A percentile compares a stretch with the other conserved stretches of the same genome.
These are phyloP conservation scores for Chesias legatella DNA, from an alignment of 2,888 invertebrate genomes.

Conservation along the genomic window DNA sequence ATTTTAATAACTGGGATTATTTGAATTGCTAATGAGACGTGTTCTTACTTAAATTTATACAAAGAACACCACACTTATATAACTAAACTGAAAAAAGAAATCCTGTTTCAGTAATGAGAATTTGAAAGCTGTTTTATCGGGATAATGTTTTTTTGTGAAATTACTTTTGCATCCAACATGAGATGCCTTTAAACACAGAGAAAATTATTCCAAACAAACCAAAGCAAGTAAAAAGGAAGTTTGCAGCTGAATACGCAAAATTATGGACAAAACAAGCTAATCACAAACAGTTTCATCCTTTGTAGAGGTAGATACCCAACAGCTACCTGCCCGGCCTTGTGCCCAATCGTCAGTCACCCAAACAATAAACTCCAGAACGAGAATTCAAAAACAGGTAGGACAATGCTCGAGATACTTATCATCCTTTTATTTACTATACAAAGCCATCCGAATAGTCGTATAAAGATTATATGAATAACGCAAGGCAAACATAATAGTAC, in stretches of 20 bases:
- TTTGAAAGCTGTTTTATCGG: conserved; percentile 4
- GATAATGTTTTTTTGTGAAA: too few species aligned
- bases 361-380: conserved; percentile 52
- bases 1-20: conserved; percentile 28
- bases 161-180: too few species aligned
- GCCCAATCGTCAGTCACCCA: conserved; percentile 49
- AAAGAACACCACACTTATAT: background rate
- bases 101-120: background rate
- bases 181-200: too few species aligned
- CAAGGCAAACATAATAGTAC: background rate
- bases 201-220: too few species aligned
- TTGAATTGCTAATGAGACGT: conserved; percentile 27
- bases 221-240: too few species aligned
- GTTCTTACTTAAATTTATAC: too few species aligned
- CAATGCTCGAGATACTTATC: conserved; percentile 31
- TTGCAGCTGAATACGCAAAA: too few species aligned
- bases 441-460: conserved; percentile 1
- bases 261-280: background rate
- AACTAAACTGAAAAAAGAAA: background rate
- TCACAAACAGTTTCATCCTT: conserved; percentile 20
- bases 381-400: conserved; percentile 28
- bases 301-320: conserved; percentile 21
- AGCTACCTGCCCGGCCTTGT: conserved; percentile 52
- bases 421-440: conserved; percentile 19
- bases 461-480: background rate